Conservation (phyloP, 2,113 vertebrate genomes). For the Sarotherodon lohbergeri region DNA sequence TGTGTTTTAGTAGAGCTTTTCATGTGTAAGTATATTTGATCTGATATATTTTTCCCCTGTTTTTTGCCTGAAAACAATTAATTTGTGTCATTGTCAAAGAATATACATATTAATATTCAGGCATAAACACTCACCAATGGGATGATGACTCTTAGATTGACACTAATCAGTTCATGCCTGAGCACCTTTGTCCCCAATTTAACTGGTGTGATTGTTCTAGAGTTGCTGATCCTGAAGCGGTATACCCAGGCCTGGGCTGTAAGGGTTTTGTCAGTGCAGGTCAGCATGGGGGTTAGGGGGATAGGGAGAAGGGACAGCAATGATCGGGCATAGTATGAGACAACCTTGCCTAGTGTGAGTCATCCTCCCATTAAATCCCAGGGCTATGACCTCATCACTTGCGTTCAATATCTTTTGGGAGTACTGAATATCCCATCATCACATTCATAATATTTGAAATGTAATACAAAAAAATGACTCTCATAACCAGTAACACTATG, state of each 20-base stretch:
- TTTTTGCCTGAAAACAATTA: not conserved
- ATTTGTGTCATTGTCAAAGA: not conserved
- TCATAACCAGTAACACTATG: not conserved
- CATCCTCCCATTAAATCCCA: not conserved
- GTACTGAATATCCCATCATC: not conserved
- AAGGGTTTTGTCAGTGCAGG: not conserved
- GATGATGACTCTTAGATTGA: not conserved
- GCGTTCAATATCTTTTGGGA: not conserved
- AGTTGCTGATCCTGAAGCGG: not conserved
- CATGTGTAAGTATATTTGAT: not conserved
- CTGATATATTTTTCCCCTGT: too few relatives aligned
- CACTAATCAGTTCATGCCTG: not conserved
- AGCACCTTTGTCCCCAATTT: not conserved
- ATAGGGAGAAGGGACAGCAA: not conserved
- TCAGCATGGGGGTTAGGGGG: not conserved
- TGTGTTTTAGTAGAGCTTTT: not conserved
- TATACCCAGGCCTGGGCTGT: not conserved
- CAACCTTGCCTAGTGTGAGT: not conserved
- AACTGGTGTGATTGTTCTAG: not conserved
- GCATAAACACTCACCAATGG: not conserved
- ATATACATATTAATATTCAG: not conserved
- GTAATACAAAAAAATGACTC: not conserved
- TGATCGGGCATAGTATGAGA: not conserved
- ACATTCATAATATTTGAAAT: not conserved
- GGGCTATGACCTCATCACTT: not conserved